These are phyloP conservation scores for Sinocyclocheilus rhinocerous DNA, from an alignment of 2,113 vertebrate species.

Conservation along the genomic window DNA sequence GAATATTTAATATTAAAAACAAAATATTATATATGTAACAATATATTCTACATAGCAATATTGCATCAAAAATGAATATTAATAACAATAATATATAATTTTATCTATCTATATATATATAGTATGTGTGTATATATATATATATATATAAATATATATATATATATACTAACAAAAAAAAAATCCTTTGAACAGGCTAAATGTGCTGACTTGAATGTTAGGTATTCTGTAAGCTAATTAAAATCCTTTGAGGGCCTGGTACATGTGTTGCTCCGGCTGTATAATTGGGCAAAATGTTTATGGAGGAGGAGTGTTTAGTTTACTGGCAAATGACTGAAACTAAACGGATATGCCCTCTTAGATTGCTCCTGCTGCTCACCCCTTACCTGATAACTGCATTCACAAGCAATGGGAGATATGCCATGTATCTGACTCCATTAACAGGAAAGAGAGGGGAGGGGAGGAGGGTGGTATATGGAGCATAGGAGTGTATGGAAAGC, in stretches of 20 bases:
- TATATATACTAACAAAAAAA: too few species aligned
- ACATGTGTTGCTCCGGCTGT: conserved; percentile 5
- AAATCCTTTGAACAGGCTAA: neutral
- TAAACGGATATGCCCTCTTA: conserved; percentile 61
- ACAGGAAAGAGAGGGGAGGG: neutral
- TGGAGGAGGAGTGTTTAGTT: conserved; percentile 63
- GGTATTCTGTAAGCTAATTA: conserved; percentile 9
- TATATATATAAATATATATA: too few species aligned
- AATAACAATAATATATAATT: too few species aligned
- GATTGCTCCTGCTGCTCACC: conserved; percentile 46
- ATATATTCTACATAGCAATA: too few species aligned
- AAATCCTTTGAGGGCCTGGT: conserved; percentile 14
- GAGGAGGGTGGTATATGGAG: neutral
- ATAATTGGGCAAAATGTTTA: conserved; percentile 35
- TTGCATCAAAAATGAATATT: too few species aligned
- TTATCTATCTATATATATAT: too few species aligned
- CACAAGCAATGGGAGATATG: neutral
- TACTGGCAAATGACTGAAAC: conserved; percentile 71
- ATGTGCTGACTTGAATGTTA: neutral
- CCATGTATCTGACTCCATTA: conserved; percentile 11
- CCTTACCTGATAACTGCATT: conserved; percentile 54
- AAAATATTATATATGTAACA: too few species aligned
- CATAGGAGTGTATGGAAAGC: conserved; percentile 16
- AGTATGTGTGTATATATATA: too few species aligned
- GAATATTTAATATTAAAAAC: neutral